Evolutionary conservation across 2,113 vertebrate species (phyloP), one percentile per base, ranked within the genome.

Genomic region (Charadrius vociferus): DNA sequence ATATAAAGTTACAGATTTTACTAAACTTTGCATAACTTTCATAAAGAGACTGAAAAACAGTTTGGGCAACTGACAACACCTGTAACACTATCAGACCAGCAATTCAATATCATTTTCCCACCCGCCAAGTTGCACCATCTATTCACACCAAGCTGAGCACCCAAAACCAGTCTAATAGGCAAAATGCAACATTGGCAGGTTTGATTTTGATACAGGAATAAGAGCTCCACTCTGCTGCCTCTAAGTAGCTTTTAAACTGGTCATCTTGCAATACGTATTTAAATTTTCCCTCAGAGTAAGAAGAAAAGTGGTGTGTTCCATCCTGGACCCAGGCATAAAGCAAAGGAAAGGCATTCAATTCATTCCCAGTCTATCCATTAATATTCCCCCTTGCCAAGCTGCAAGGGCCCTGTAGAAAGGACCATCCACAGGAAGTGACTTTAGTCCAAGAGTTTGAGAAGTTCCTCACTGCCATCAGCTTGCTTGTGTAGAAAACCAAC

Each of bases 201-300:
- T 66, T 66, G 16, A 50, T 36, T 49, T 52, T n/a, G 27, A 23
- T 12, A 55, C 12, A 59, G n/a, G 36, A 47, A 15, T 41, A 49
- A 61, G 3, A 77, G 23, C 16, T 14, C 50, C 9, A 9, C 8
- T 81, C 53, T 14, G 41, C 7, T 39, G 29, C 13, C 12, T 53
- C 26, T 36, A 55, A 66, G 39, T 11, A 41, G 26, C n/a, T 53
- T 1, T 32, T 36, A 59, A 90, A 71, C 18, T n/a, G 9, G 17
- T 39, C 7, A 23, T 14, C 19, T 56, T 19, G 24, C 21, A 58
- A 52, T 3, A 62, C 0, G 0, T 7, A 12, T 34, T 61, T 67
- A 23, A 17, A n/a, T 34, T 30, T 84, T 56, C 10, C 18, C 21
- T 39, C 19, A 21, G 8, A 67, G 15, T 6, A 80, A 53, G 26